Evolutionary conservation across 2,888 invertebrate genomes (phyloP).

Genomic region (Noctuana brunneofusca): DNA sequence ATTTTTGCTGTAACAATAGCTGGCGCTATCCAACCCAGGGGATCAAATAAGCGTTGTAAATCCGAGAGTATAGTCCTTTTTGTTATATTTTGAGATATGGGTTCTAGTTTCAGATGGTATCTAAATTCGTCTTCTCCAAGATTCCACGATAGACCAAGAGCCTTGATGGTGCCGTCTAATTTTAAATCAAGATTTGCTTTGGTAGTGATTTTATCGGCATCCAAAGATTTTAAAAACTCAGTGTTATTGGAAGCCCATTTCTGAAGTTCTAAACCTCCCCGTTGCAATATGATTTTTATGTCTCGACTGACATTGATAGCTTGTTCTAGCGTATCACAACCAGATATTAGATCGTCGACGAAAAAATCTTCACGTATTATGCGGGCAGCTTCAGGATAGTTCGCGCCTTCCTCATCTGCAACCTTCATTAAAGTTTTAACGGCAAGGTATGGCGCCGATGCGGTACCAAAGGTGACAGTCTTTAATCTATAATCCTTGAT

Average conservation of each 20-base stretch:
- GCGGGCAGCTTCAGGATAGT: conserved; percentile 27
- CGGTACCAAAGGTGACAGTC: conserved; percentile 42
- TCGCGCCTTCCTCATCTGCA: conserved; percentile 34
- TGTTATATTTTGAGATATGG: conserved; percentile 35
- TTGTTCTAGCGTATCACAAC: conserved; percentile 31
- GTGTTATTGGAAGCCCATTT: conserved; percentile 41
- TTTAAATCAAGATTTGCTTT: conserved; percentile 33
- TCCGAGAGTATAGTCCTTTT: conserved; percentile 43
- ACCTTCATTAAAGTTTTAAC: conserved; percentile 37
- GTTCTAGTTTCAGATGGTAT: conserved; percentile 36
- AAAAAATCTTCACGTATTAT: conserved; percentile 36
- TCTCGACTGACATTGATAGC: conserved; percentile 31
- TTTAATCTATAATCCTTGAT: conserved; percentile 35
- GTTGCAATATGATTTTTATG: conserved; percentile 21
- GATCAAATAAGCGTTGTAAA: conserved; percentile 38
- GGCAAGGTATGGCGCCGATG: conserved; percentile 40
- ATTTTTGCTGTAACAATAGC: conserved; percentile 41
- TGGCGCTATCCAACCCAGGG: conserved; percentile 43
- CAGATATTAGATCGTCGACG: conserved; percentile 37
- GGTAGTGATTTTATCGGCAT: conserved; percentile 19
- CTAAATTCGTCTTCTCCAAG: conserved; percentile 38
- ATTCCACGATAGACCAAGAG: conserved; percentile 42
- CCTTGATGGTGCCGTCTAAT: conserved; percentile 38
- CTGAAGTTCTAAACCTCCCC: conserved; percentile 37
- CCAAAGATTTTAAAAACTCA: conserved; percentile 34